Evolutionary conservation across 2,797 vertebrate species (phyloP), one percentile per base, ranked within the genome.

Genomic region (Crenichthys baileyi): DNA sequence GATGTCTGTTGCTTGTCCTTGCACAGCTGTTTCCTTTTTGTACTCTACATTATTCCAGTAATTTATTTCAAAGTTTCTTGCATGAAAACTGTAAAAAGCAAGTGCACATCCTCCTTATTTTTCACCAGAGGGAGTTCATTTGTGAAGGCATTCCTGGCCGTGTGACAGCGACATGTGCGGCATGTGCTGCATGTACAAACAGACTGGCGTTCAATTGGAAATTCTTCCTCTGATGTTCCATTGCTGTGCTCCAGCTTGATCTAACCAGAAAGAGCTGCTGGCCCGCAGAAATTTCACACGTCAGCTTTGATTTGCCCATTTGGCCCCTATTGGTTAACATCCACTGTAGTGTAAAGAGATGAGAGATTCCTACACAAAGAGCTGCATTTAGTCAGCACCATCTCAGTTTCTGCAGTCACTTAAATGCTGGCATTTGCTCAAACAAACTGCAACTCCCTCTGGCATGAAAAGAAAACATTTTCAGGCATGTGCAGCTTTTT

Each of bases 151-250:
- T 79, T 63, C 20, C 81, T 80, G 90, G 90, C 88, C 70, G 53
- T 39, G 29, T 73, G 85, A 90, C 81, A 86, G 85, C 61, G 70
- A 76, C 92, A 93, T 91, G 88, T 91, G 91, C 82, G 50, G 79
- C 86, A 76, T 80, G 79, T 83, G 85, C 84, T 51, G 75, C 82
- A 82, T 88, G 84, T 81, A 75, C 88, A 90, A 86, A 91, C 83
- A 89, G 63, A 83, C 77, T 24, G 50, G 86, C 84, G 88, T 85
- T 80, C 79, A 73, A 75, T 80, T 36, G 79, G 89, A 93, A 93
- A 92, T 88, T 85, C 83, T 90, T 92, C 83, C 89, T 89, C 84
- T 91, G 79, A 93, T 91, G 83, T 88, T 88, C 86, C 90, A 83
- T 76, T 50, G 46, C 83, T 80, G 85, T 74, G 77, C 83, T 88